A percentile compares a stretch with the other conserved stretches of the same genome.
Conservation (phyloP, 2,888 invertebrate species). For the Embidobia sp. region DNA sequence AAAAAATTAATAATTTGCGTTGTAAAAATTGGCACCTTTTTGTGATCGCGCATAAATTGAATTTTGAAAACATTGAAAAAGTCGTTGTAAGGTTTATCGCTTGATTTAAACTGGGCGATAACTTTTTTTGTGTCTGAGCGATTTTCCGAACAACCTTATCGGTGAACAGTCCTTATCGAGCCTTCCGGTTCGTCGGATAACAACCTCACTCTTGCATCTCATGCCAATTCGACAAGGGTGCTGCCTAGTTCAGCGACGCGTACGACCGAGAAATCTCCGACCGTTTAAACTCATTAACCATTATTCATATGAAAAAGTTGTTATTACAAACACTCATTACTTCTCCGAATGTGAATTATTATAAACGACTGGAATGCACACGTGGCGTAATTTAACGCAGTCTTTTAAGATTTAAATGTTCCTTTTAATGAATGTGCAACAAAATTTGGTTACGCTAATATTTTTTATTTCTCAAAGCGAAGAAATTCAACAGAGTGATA, state of each 20-base stretch:
- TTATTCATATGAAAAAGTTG: constrained; percentile 51
- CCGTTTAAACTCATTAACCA: constrained; percentile 58
- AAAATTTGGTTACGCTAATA: too few relatives aligned
- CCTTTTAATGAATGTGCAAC: constrained; percentile 11
- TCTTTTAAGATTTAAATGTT: constrained; percentile 1
- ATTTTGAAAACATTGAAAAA: constrained; percentile 32
- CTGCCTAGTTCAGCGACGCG: constrained; percentile 55
- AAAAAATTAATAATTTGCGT: too few relatives aligned
- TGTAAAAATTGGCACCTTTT: constrained; percentile 36
- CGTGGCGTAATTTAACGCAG: neutral
- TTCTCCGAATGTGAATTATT: constrained; percentile 8
- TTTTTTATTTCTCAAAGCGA: neutral
- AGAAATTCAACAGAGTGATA: constrained; percentile 1
- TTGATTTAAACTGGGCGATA: constrained; percentile 57
- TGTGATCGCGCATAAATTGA: constrained; percentile 40
- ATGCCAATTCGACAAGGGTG: constrained; percentile 64
- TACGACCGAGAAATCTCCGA: constrained; percentile 45
- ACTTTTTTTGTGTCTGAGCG: constrained; percentile 57
- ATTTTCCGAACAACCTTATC: constrained; percentile 64
- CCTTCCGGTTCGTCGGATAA: constrained; percentile 65
- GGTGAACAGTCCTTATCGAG: constrained; percentile 61
- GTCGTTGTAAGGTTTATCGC: constrained; percentile 48
- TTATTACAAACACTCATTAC: constrained; percentile 34
- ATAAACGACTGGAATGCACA: neutral
- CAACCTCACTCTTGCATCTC: constrained; percentile 59